Evolutionary conservation across 2,113 vertebrate genomes (phyloP).

Genomic region (Suricata suricatta): DNA sequence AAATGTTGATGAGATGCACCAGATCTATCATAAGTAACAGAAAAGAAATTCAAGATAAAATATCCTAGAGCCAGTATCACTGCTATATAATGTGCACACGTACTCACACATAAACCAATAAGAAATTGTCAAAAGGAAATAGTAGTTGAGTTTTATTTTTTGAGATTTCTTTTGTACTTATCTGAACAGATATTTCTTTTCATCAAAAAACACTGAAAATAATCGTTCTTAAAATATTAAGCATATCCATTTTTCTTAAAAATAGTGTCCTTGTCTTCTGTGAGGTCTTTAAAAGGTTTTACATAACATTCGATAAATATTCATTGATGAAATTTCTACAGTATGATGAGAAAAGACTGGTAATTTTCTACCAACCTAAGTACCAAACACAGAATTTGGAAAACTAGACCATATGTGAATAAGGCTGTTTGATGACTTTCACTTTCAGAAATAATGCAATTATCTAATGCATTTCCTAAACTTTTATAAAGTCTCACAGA

Average conservation of each 20-base stretch:
- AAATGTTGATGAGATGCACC: neutral
- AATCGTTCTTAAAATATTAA: neutral
- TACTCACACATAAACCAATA: neutral
- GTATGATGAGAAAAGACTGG: neutral
- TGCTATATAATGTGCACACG: neutral
- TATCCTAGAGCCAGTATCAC: neutral
- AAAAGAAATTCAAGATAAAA: neutral
- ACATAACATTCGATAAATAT: conserved; percentile 7
- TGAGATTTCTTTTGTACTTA: neutral
- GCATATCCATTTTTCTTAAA: neutral
- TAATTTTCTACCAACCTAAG: neutral
- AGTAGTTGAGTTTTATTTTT: neutral
- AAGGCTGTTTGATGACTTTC: neutral
- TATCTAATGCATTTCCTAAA: neutral
- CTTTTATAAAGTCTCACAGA: neutral
- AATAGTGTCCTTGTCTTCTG: neutral
- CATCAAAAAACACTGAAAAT: neutral
- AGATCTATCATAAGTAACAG: neutral
- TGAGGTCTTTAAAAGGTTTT: neutral
- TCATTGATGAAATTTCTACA: conserved; percentile 7
- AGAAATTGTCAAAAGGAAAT: neutral
- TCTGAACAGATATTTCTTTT: neutral
- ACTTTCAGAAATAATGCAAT: neutral
- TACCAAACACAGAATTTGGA: conserved; percentile 37
- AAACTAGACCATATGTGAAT: conserved; percentile 31